Base-by-base conservation (phyloP, 2,797 vertebrate genomes). In the Tapirus indicus region DNA sequence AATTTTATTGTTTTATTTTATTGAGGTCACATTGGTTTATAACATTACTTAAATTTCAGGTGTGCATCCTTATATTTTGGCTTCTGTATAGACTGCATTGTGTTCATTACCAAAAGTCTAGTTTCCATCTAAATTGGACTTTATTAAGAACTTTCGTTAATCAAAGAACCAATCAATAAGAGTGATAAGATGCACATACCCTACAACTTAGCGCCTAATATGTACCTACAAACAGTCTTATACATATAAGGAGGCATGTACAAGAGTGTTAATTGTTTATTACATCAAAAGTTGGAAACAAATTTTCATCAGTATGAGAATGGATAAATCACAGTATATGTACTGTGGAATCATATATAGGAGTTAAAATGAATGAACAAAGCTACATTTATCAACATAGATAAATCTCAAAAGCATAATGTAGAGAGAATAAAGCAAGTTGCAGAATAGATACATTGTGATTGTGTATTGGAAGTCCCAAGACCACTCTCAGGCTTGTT, bases 301-400 rank as follows among this genome's bases (percentile, higher is more conserved):
- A 21, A 58, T 54, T 18, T 38, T 68, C 62, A 56, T 79, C 77
- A 64, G 18, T 35, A 64, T 88, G 18, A 90, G 20, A 90, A 49
- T n/a, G 41, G 32, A 41, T 72, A 86, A 78, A 94, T 74, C 47
- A 80, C 29, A 12, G 44, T n/a, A 41, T 64, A 68, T 84, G 41
- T 71, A 58, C 38, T 38, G 38, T 68, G 69, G 69, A 68, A 68
- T 90, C 18, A 44, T 80, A 89, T 23, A 52, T 68, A 68, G 60
- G 29, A 66, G 41, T 84, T 94, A 41, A 94, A 66, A 75, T 52
- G 41, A 85, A 44, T 91, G 41, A 91, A 52, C 29, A 91, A 85
- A 77, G 27, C n/a, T 20, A 71, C n/a, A 52, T 69, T 77, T 49
- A 90, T 78, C 52, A 69, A 79, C 12, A 6, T 69, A n/a, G 11